phyloP scores from a whole-genome alignment of 2,888 invertebrate genomes.

The Caenorhabditis macrosperma region DNA sequence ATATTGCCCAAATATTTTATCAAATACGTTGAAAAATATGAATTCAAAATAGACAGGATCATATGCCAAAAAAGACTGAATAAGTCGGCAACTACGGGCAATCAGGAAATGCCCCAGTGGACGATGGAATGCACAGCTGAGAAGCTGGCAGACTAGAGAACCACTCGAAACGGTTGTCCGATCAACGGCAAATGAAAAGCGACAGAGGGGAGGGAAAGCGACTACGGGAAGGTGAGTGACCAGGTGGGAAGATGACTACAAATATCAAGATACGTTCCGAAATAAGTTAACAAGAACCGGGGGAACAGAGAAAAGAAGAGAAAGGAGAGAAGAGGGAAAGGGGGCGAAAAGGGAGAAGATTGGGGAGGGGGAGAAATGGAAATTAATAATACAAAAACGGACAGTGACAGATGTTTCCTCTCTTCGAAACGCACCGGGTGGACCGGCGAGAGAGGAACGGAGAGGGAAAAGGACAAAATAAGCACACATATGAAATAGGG shows the following conservation, averaged over 20 bases:
- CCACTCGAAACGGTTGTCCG: conserved; percentile 5
- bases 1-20: neutral
- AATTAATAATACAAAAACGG: too few relatives aligned
- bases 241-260: neutral
- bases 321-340: neutral
- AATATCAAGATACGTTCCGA: neutral
- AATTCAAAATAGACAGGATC: too few relatives aligned
- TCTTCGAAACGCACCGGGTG: conserved; percentile 2
- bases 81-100: conserved; percentile 18
- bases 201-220: neutral
- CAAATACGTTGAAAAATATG: too few relatives aligned
- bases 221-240: neutral
- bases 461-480: neutral
- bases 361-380: neutral
- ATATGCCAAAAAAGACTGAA: neutral
- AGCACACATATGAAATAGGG: neutral
- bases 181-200: conserved; percentile 12
- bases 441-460: neutral
- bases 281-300: conserved; percentile 26
- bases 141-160: neutral
- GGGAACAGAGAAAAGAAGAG: neutral
- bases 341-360: neutral
- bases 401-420: too few relatives aligned
- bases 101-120: conserved; percentile 13
- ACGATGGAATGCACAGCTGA: neutral